Base-by-base conservation (phyloP, 2,888 invertebrate species). In the Philereme transversata region DNA sequence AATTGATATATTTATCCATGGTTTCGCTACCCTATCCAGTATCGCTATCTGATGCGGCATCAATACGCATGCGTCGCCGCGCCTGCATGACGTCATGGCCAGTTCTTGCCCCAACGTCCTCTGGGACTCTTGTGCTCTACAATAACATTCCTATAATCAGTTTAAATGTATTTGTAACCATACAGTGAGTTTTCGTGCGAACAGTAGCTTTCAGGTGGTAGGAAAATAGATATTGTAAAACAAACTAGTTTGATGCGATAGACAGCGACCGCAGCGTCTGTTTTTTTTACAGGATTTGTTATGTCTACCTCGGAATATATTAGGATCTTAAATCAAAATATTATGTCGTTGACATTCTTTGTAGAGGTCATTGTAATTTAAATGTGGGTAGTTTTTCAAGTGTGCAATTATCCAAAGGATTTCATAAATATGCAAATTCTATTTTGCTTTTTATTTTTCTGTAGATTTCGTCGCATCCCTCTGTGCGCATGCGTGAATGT, bases 41-140 rank as follows among this genome's bases (percentile, higher is more conserved):
- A 67, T 70, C 68, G 73, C 47, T 80, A 79, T 73, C 74, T 68
- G 65, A 69, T 71, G 71, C 67, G 67, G 72, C 33, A 67, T 68
- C 63, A 69, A 48, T 72, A 76, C 91, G 90, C 91, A 87, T 87
- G 90, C 89, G 88, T 74, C 77, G 82, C 75, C 83, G 83, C 86
- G 83, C 83, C 85, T 86, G 72, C 63, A 79, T 89, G 91, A 90
- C 89, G 88, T 88, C 84, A 87, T 76, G 56, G 57, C 69, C 81
- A 89, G 87, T 88, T 74, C 77, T 77, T 68, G 71, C 68, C 73
- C 77, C 75, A 72, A 70, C 78, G 77, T 80, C 81, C 81, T 78
- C 71, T 69, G 75, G 78, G 80, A 80, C 73, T 77, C 76, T 72
- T 72, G 81, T 74, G 66, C 65, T 61, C 57, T 69, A 66, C 60